A percentile compares a stretch with the other conserved stretches of the same genome.
Evolutionary conservation across 2,888 invertebrate species (phyloP).

Genomic region (Aspidiotus destructor): DNA sequence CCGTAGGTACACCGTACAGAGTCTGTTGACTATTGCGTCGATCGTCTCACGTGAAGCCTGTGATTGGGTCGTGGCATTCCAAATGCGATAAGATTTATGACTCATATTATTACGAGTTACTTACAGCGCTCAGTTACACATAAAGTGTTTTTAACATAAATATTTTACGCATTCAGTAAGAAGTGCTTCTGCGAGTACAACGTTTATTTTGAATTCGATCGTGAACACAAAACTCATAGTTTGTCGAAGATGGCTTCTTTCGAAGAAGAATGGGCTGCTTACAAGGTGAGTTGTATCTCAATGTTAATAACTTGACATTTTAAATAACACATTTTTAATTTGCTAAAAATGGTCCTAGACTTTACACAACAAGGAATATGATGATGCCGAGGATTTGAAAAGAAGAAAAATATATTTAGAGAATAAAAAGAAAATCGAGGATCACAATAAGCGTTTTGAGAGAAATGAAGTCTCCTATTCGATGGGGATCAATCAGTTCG

Average conservation of each 20-base stretch:
- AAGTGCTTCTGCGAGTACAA: too few relatives aligned
- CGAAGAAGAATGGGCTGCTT: not conserved
- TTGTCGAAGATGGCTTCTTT: not conserved
- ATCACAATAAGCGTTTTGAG: slow-evolving; percentile 68
- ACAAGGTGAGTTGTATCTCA: not conserved
- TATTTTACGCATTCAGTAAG: too few relatives aligned
- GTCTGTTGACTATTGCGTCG: too few relatives aligned
- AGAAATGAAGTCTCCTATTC: slow-evolving; percentile 56
- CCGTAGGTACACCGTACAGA: too few relatives aligned
- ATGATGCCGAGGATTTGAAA: slow-evolving; percentile 66
- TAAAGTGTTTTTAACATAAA: too few relatives aligned
- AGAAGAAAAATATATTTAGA: slow-evolving; percentile 82
- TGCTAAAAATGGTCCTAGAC: not conserved
- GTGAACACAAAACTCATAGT: too few relatives aligned
- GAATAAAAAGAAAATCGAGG: slow-evolving; percentile 71
- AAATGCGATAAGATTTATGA: too few relatives aligned
- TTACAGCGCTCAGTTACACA: too few relatives aligned
- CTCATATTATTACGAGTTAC: too few relatives aligned
- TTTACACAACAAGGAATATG: slow-evolving; percentile 39
- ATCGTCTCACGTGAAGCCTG: too few relatives aligned
- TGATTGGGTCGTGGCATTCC: too few relatives aligned
- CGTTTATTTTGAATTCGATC: too few relatives aligned
- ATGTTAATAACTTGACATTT: not conserved
- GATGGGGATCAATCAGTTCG: slow-evolving; percentile 68
- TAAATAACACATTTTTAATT: not conserved